Evolutionary conservation across 2,797 vertebrate species (phyloP).

Genomic region (Oreochromis mossambicus): DNA sequence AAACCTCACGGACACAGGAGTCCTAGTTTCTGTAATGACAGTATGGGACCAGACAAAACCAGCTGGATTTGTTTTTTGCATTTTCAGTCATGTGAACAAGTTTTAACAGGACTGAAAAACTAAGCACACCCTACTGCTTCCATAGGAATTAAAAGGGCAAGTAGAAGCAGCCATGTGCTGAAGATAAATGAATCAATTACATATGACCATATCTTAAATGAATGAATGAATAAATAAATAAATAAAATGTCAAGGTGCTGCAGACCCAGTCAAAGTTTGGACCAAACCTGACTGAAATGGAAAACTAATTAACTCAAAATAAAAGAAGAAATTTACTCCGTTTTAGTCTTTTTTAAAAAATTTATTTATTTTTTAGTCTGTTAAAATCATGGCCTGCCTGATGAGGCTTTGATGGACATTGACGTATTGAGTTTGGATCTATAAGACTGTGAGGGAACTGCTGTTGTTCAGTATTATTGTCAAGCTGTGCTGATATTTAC

Average conservation of each 20-base stretch:
- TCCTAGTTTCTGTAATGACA: not conserved
- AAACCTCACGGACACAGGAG: not conserved
- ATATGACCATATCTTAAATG: not conserved
- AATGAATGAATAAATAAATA: not conserved
- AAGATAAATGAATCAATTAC: not conserved
- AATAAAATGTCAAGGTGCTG: not conserved
- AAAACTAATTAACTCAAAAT: not conserved
- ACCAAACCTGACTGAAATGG: not conserved
- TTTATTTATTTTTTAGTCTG: not conserved
- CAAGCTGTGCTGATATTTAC: not conserved
- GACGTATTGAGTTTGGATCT: not conserved
- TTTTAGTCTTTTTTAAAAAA: not conserved
- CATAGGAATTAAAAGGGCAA: not conserved
- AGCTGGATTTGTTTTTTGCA: not conserved
- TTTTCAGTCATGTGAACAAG: not conserved
- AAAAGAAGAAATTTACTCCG: not conserved
- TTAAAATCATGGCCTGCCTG: not conserved
- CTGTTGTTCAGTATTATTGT: not conserved
- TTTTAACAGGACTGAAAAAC: not conserved
- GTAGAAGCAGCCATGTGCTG: not conserved
- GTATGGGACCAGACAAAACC: not conserved
- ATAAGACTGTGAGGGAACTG: not conserved
- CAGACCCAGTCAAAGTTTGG: not conserved
- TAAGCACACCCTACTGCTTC: not conserved
- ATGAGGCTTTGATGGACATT: not conserved